Evolutionary conservation across 2,888 invertebrate species (phyloP), one percentile per base, ranked within the genome.

Genomic region (Orthosia incerta): DNA sequence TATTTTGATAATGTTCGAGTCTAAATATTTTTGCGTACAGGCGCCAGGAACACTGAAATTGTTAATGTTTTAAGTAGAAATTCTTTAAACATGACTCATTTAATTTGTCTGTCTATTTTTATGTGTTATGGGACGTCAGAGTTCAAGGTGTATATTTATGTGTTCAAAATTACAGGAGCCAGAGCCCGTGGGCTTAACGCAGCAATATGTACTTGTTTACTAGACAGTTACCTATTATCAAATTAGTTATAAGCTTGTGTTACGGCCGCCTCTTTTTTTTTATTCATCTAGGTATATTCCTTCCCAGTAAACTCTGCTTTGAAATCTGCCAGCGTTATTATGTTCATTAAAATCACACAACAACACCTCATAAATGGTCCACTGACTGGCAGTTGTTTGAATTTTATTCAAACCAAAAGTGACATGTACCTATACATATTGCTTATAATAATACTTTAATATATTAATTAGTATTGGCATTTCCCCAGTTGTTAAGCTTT

Each of bases 61-160:
- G 26, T 76, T 48, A 50, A 76, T 64, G 64, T 71, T 62, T 50
- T 50, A 68, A 16, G 26, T 62, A 57, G 31, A 20, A 68, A 71
- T 82, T 82, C 64, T 76, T 71, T 59, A 45, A 59, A 48, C 23
- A 61, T 78, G 69, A 82, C 66, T 71, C 63, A 26, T 66, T 72
- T 59, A 20, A 56, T 63, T 67, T 46, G 23, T 57, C n/a, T 74
- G 69, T 68, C 50, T 71, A 45, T 57, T 15, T 64, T 82, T 63
- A 31, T 72, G 53, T 71, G 51, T 69, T 69, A 69, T 20, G 39
- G 18, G 39, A 71, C 79, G 72, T 71, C 62, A 63, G 62, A 60
- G 53, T 77, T 77, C 71, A 59, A 45, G 77, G 20, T 76, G 59
- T 74, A 69, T 53, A 53, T 74, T 53, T 68, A 20, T 60, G 53